phyloP scores from a whole-genome alignment of 2,113 vertebrate genomes.

The Gavialis gangeticus region DNA sequence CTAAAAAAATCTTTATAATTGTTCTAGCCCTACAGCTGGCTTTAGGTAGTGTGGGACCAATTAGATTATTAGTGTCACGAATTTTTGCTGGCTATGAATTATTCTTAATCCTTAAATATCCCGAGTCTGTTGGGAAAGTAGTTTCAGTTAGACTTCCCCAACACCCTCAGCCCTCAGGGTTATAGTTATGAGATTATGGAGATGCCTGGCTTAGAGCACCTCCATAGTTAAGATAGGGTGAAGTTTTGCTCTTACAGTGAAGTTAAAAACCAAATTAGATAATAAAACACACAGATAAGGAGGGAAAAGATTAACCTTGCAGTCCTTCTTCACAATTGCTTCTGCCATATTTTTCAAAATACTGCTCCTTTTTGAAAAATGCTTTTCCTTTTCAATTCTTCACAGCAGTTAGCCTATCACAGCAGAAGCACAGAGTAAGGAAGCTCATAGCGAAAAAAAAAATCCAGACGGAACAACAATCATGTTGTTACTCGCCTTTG shows the following conservation, averaged over 20 bases:
- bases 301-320: not conserved
- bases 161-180: not conserved
- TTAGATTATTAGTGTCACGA: constrained; percentile 50
- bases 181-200: constrained; percentile 24
- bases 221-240: not conserved
- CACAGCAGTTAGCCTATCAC: not conserved
- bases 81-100: constrained; percentile 56
- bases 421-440: not conserved
- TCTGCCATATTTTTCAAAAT: not conserved
- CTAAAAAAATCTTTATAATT: constrained; percentile 47
- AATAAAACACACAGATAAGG: not conserved
- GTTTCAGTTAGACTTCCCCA: constrained; percentile 36
- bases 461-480: not conserved
- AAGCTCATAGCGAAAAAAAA: not conserved
- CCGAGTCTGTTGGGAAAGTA: constrained; percentile 30
- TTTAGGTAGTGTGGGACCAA: constrained; percentile 36
- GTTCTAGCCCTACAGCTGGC: constrained; percentile 33
- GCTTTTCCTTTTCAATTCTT: not conserved
- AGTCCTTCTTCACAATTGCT: not conserved
- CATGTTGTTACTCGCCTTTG: not conserved
- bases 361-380: not conserved
- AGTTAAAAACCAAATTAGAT: not conserved
- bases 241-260: not conserved
- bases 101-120: constrained; percentile 11
- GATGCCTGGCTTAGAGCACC: not conserved